These are phyloP conservation scores for Ochropacha duplaris DNA, from an alignment of 2,888 invertebrate species.

Conservation along the genomic window DNA sequence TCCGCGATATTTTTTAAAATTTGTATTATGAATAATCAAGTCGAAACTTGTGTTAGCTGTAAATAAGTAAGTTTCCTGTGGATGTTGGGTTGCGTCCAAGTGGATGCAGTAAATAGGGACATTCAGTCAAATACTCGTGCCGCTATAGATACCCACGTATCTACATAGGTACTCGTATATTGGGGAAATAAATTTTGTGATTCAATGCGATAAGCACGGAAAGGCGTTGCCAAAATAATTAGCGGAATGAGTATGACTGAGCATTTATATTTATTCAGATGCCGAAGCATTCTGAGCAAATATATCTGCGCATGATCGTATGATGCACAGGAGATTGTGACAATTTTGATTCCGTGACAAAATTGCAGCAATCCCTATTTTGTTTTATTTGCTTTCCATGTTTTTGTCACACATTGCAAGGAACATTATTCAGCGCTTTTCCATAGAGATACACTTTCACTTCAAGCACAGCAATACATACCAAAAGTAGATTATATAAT, in stretches of 20 bases:
- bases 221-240: constrained; percentile 15
- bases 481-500: constrained; percentile 1
- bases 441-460: constrained; percentile 31
- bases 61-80: constrained; percentile 33
- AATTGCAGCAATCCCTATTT: constrained; percentile 42
- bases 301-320: constrained; percentile 40
- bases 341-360: constrained; percentile 32
- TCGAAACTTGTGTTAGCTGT: neutral
- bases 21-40: neutral
- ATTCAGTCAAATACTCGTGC: constrained; percentile 56
- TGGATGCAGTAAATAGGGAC: constrained; percentile 66
- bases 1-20: constrained; percentile 12
- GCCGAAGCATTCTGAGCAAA: constrained; percentile 22
- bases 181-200: constrained; percentile 3
- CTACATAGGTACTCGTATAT: constrained; percentile 5
- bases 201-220: neutral
- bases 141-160: constrained; percentile 50
- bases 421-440: constrained; percentile 69
- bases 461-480: constrained; percentile 23
- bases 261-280: constrained; percentile 35
- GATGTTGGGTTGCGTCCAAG: constrained; percentile 79
- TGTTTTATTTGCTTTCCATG: constrained; percentile 63
- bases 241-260: constrained; percentile 45
- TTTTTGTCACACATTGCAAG: constrained; percentile 69
- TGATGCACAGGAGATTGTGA: constrained; percentile 41